Base-by-base conservation (phyloP, 2,888 invertebrate species). In the Drosophila falleni region DNA sequence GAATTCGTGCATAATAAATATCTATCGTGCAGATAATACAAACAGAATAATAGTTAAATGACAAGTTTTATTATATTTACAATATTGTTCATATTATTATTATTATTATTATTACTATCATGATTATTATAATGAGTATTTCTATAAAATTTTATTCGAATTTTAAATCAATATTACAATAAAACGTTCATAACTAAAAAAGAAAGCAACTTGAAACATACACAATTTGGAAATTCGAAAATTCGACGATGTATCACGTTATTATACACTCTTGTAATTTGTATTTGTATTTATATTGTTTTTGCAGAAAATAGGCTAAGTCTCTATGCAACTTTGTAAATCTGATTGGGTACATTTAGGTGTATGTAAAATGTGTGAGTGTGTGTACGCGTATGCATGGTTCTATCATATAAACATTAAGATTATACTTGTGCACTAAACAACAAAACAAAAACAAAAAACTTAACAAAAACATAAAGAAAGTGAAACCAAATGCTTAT, bases 131-230 rank as follows among this genome's bases (percentile, higher is more conserved):
- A 35, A 50, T 59, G 41, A 53, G 44, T 55, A 60, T 47, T 69
- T 55, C 42, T 49, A 41, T 23, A 53, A 42, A 39, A 37, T 46
- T 67, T 69, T 70, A 58, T 74, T 70, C 35, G 29, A 51, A 60
- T 58, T 73, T 70, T 63, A 70, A 63, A 63, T 69, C 15, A 35
- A 62, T 63, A 63, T 56, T 62, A 41, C 16, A 73, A 66, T 42
- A 31, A 59, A 58, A 15, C 31, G 11, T 44, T 53, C 19, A 31
- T 16, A 53, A 44, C 10, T 13, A 33, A 42, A 42, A 33, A 19
- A 39, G 10, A 54, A 37, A 31, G 19, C 11, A 44, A n/a, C 37
- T 37, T 37, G 0, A n/a, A 41, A 46, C 19, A 16, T 3, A 8
- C 5, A 29, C 29, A 29, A 29, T 29, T 37, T 26, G 46, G 23